Evolutionary conservation across 2,113 vertebrate species (phyloP), one percentile per base, ranked within the genome.

Genomic region (Danio rerio): DNA sequence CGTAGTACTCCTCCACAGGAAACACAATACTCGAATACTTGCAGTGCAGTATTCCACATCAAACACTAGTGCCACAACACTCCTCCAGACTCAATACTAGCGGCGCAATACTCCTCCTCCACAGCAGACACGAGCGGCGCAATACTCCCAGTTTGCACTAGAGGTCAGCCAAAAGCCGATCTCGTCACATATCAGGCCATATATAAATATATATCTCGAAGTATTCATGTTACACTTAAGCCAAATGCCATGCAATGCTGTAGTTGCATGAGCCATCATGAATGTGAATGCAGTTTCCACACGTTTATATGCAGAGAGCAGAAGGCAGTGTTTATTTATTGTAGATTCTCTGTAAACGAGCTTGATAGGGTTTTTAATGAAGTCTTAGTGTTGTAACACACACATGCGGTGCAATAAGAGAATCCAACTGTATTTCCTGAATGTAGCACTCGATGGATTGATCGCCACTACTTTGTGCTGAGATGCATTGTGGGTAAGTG

Each of bases 241-340:
- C 18, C 50, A 7, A 43, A 47, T 66, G 49, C 49, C 42, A 15
- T 78, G 50, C 58, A 56, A 20, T 70, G 69, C 75, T 79, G 45
- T 13, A n/a, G 63, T 50, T 80, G 81, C 84, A 83, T 85, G 84
- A 31, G 62, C 69, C 61, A 75, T 42, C 40, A 59, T 21, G 18
- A 72, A 55, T 11, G 52, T 31, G 9, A n/a, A 74, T 31, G 16
- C 78, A 9, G 5, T 66, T n/a, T 66, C 40, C 15, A 42, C 74
- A 7, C 45, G 43, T 55, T 62, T 70, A 69, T 66, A 69, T 49
- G 18, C 18, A 9, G 45, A 18, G 52, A 62, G 59, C n/a, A 62
- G 31, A 31, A 20, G 31, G 31, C 31, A 31, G 31, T 31, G 31
- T 31, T 31, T 31, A 31, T 31, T 31, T 31, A 31, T 31, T 31